Evolutionary conservation across 1,140 invertebrate genomes (phyloP).

Genomic region (Pinna nobilis): DNA sequence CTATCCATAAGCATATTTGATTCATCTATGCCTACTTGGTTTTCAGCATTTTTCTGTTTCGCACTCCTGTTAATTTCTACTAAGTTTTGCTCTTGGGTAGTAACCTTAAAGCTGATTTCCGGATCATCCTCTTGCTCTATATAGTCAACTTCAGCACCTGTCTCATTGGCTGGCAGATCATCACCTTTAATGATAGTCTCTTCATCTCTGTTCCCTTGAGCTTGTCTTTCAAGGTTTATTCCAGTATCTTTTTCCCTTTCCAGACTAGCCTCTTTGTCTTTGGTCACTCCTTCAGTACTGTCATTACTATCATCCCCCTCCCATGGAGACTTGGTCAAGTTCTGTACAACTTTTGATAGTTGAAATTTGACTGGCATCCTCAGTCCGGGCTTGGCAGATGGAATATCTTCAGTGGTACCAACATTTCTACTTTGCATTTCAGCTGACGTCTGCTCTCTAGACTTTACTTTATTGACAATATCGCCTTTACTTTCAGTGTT

Average conservation of each 20-base stretch:
- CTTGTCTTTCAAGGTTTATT: background rate
- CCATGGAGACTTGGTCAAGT: background rate
- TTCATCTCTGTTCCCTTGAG: background rate
- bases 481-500: no score
- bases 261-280: no score
- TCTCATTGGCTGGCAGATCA: background rate
- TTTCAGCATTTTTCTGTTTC: no score
- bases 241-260: background rate
- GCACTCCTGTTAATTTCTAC: no score
- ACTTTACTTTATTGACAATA: no score
- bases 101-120: background rate
- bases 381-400: no score
- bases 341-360: background rate
- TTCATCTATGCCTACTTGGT: no score
- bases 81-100: background rate
- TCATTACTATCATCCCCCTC: background rate
- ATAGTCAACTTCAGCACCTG: background rate
- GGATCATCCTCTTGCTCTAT: background rate
- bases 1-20: no score
- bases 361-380: no score
- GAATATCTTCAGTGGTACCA: no score
- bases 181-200: background rate
- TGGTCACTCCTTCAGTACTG: background rate
- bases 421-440: no score
- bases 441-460: no score